phyloP scores from a whole-genome alignment of 1,140 invertebrate species.

The Zaprionus nigranus region DNA sequence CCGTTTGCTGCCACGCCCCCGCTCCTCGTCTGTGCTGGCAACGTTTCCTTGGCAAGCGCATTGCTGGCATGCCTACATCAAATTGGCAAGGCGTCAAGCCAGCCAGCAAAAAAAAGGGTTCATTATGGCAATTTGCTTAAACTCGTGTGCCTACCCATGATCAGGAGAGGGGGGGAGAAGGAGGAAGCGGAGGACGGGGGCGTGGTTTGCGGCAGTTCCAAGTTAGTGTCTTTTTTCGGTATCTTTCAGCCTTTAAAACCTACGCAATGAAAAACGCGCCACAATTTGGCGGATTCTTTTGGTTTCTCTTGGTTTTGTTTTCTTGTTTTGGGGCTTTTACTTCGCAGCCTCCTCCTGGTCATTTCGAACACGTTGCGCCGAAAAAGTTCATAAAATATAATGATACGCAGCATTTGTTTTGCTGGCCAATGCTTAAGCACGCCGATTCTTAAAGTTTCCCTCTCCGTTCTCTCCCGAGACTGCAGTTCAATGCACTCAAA shows the following conservation, averaged over 20 bases:
- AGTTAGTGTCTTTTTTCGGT: constrained; percentile 46
- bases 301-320: constrained; percentile 1
- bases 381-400: constrained; percentile 72
- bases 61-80: constrained; percentile 71
- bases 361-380: constrained; percentile 60
- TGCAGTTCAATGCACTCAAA: constrained; percentile 59
- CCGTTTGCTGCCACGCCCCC: constrained; percentile 29
- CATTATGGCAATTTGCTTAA: constrained; percentile 83
- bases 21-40: constrained; percentile 1
- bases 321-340: constrained; percentile 15
- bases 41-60: constrained; percentile 65
- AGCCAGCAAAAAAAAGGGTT: constrained; percentile 77
- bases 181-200: neutral
- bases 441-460: constrained; percentile 24
- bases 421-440: constrained; percentile 26
- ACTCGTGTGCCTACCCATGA: constrained; percentile 55
- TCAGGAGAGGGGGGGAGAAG: neutral
- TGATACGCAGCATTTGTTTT: constrained; percentile 72
- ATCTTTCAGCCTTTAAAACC: constrained; percentile 50
- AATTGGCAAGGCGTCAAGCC: constrained; percentile 80
- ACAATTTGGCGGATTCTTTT: constrained; percentile 31
- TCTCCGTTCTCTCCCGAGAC: neutral
- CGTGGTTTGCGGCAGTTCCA: constrained; percentile 38
- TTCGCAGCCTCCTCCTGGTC: constrained; percentile 40
- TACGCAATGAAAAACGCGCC: constrained; percentile 41